These are phyloP conservation scores for Congeria kusceri DNA, from an alignment of 2,888 invertebrate species.

Conservation along the genomic window DNA sequence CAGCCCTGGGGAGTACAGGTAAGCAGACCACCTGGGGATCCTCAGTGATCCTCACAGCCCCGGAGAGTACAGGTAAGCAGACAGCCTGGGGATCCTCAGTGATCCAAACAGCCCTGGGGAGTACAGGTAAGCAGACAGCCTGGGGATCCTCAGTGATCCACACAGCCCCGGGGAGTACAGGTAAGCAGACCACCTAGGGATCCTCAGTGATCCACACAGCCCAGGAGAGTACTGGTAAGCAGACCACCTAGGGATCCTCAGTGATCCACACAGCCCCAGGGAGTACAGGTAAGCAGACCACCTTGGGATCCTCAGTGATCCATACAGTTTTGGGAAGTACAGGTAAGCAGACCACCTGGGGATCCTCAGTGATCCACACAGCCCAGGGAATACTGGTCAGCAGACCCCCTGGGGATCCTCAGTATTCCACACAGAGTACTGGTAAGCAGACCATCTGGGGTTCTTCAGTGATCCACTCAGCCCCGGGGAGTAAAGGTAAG, in stretches of 20 bases:
- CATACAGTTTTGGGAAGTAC: too few relatives aligned
- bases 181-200: slow-evolving; percentile 68
- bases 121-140: slow-evolving; percentile 82
- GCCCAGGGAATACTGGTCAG: too few relatives aligned
- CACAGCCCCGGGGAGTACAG: slow-evolving; percentile 83
- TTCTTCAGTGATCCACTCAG: too few relatives aligned
- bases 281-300: slow-evolving; percentile 81
- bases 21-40: too few relatives aligned
- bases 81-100: slow-evolving; percentile 76
- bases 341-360: too few relatives aligned
- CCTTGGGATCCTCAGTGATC: too few relatives aligned
- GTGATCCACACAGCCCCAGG: slow-evolving; percentile 81
- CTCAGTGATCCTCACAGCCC: neutral
- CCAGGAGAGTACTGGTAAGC: slow-evolving; percentile 60
- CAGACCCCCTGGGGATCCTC: too few relatives aligned
- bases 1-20: slow-evolving; percentile 83
- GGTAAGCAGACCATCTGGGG: too few relatives aligned
- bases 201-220: slow-evolving; percentile 81
- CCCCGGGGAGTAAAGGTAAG: too few relatives aligned
- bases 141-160: slow-evolving; percentile 78
- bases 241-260: too few relatives aligned
- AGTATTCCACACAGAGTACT: too few relatives aligned
- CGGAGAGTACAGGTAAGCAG: slow-evolving; percentile 68
- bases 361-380: too few relatives aligned
- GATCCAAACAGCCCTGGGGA: slow-evolving; percentile 82